A percentile compares a stretch with the other conserved stretches of the same genome.
Conservation (phyloP, 2,888 invertebrate genomes). For the Sphecodes monilicornis region DNA sequence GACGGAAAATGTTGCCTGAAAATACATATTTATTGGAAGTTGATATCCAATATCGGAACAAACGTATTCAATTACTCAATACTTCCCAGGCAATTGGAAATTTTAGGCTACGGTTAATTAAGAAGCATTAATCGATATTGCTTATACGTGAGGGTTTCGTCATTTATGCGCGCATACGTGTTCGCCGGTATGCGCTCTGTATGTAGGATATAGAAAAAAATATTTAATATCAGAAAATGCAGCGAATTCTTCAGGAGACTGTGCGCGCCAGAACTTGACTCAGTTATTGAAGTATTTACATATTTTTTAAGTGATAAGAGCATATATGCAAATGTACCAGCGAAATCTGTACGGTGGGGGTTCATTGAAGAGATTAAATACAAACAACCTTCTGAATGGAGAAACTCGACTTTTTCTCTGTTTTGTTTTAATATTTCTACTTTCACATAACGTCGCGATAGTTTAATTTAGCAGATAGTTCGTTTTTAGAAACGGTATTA, state of each 20-base stretch:
- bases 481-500: not conserved
- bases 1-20: not conserved
- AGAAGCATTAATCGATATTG: conserved; percentile 10
- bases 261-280: not conserved
- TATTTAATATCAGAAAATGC: conserved; percentile 7
- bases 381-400: conserved; percentile 21
- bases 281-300: conserved; percentile 12
- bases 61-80: conserved; percentile 1
- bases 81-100: conserved; percentile 1
- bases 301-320: conserved; percentile 1
- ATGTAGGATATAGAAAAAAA: not conserved
- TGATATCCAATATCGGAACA: not conserved
- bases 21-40: conserved; percentile 4
- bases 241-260: not conserved
- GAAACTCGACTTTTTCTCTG: not conserved
- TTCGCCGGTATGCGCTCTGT: not conserved
- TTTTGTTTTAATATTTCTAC: not conserved
- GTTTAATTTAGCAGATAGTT: not conserved
- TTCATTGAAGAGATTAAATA: conserved; percentile 35
- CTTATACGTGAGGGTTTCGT: not conserved
- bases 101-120: conserved; percentile 3
- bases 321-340: not conserved
- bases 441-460: not conserved
- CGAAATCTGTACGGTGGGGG: not conserved
- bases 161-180: not conserved